Conservation (phyloP, 2,113 vertebrate species). For the Mobula hypostoma region DNA sequence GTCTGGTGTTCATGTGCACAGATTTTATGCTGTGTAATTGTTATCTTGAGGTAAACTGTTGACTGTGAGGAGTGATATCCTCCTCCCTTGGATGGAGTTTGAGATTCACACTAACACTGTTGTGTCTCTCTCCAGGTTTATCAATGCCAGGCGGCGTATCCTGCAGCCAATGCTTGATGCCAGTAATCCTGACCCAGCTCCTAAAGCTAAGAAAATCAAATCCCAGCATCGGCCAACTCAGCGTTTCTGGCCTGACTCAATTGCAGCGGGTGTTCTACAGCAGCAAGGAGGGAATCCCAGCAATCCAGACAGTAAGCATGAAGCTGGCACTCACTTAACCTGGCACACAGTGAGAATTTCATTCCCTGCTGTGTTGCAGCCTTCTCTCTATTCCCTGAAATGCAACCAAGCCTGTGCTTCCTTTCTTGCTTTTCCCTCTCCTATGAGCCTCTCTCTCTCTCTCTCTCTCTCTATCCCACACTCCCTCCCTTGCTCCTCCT, state of each 20-base stretch:
- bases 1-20: background rate
- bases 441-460: background rate
- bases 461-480: background rate
- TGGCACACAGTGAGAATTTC: background rate
- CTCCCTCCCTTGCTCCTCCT: background rate
- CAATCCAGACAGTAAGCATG: slow-evolving; percentile 74
- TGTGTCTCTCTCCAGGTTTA: slow-evolving; percentile 67
- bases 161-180: slow-evolving; percentile 95
- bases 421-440: background rate
- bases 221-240: slow-evolving; percentile 96
- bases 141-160: slow-evolving; percentile 90
- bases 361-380: background rate
- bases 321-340: background rate
- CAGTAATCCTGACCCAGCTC: slow-evolving; percentile 93
- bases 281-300: slow-evolving; percentile 72
- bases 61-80: background rate
- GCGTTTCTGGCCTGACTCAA: slow-evolving; percentile 97
- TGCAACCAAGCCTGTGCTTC: background rate
- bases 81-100: background rate
- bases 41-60: background rate
- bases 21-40: background rate
- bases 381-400: background rate
- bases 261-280: slow-evolving; percentile 87
- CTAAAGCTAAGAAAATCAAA: slow-evolving; percentile 98
- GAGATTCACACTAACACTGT: background rate